phyloP scores from a whole-genome alignment of 2,797 vertebrate species.

The Molothrus aeneus region DNA sequence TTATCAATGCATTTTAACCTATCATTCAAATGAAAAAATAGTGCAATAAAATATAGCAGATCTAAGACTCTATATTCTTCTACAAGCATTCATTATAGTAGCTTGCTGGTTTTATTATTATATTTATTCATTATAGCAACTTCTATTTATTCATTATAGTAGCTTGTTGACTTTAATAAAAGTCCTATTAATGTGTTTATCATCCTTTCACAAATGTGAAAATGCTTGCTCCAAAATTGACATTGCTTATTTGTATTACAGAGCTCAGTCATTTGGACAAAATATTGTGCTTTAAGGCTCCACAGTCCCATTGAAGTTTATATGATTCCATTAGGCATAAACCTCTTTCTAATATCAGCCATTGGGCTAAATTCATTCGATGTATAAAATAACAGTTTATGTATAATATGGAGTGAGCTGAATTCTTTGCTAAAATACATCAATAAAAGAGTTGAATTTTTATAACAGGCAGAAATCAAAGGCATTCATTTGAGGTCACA shows the following conservation, averaged over 20 bases:
- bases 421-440: slow-evolving; percentile 19
- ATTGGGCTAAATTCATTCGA: background rate
- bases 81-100: background rate
- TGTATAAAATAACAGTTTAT: slow-evolving; percentile 16
- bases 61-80: background rate
- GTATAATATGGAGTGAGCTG: background rate
- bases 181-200: slow-evolving; percentile 36
- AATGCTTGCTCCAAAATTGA: slow-evolving; percentile 18
- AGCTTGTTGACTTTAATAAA: slow-evolving; percentile 39
- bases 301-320: slow-evolving; percentile 8
- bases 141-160: background rate
- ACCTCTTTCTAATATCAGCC: background rate
- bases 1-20: background rate
- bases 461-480: slow-evolving; percentile 29
- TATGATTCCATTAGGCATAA: slow-evolving; percentile 33
- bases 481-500: background rate
- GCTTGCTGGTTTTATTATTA: slow-evolving; percentile 4
- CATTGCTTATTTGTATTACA: slow-evolving; percentile 20
- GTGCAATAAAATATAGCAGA: background rate
- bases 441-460: slow-evolving; percentile 12
- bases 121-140: background rate
- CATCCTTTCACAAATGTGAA: background rate
- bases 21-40: background rate
- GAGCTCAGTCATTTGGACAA: slow-evolving; percentile 29
- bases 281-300: slow-evolving; percentile 26